A percentile compares a stretch with the other conserved stretches of the same genome.
Evolutionary conservation across 2,113 vertebrate species (phyloP).

Genomic region (Elanoides forficatus): DNA sequence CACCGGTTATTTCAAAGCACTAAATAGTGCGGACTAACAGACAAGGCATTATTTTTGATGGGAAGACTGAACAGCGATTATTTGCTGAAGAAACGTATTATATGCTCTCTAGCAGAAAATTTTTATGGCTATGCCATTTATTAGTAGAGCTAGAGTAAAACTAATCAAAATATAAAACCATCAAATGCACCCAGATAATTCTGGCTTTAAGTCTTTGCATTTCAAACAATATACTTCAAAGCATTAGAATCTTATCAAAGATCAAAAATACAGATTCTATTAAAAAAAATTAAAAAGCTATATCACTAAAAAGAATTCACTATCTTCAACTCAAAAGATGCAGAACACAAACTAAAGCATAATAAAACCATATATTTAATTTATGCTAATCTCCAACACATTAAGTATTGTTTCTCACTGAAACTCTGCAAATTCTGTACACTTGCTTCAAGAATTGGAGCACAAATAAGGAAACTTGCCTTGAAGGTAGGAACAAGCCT

Average conservation of each 20-base stretch:
- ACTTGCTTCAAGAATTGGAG: not conserved
- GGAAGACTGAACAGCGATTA: not conserved
- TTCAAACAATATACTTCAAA: constrained; percentile 34
- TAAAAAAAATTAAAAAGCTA: not conserved
- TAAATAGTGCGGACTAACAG: not conserved
- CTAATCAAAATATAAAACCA: not conserved
- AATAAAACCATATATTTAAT: not conserved
- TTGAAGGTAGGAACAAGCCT: not conserved
- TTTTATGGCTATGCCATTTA: not conserved
- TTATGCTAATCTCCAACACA: not conserved
- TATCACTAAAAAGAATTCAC: not conserved
- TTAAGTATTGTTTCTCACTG: not conserved
- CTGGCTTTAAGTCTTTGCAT: not conserved
- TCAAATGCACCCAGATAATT: not conserved
- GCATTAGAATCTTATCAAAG: not conserved
- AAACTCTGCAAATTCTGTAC: not conserved
- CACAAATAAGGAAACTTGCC: not conserved
- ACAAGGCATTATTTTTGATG: not conserved
- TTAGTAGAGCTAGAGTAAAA: not conserved
- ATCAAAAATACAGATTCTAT: constrained; percentile 23
- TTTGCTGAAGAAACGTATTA: not conserved
- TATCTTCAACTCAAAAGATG: not conserved
- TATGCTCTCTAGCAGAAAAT: not conserved
- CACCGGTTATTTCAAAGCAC: not conserved
- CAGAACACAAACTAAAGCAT: not conserved